Base-by-base conservation (phyloP, 2,113 vertebrate species). In the Sebastes fasciatus region DNA sequence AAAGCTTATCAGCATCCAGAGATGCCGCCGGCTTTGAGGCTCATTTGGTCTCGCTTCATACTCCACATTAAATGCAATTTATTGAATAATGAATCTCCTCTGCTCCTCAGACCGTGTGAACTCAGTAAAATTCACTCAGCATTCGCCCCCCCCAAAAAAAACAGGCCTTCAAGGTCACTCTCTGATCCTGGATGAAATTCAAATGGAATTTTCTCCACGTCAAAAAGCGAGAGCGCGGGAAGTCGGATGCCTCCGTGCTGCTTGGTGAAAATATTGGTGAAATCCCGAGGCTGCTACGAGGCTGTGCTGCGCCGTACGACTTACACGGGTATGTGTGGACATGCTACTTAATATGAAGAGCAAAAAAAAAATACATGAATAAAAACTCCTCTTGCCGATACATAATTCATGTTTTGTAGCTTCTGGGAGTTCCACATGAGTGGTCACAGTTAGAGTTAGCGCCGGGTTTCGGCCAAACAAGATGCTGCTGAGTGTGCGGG, bases 381-480 rank as follows among this genome's bases (percentile, higher is more conserved):
- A 91, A 89, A 88, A 91, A 71, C 40, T 62, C 64, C 43, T 74
- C 84, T 63, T 13, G 82, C 72, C 70, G 75, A 84, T 95, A 70
- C 87, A 95, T 94, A 90, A 95, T 95, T 94, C 91, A 95, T 90
- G 64, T 71, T 80, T 79, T 89, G 89, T 89, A 90, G 92, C 92
- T 93, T 86, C 86, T 79, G 72, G 90, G 83, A 74, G 89, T 94
- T 94, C 87, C 93, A 92, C 92, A 88, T 87, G 93, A 95, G 91
- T 73, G 92, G 86, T 69, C 85, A 81, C 86, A 79, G 90, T 89
- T 92, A 80, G 85, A 90, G 86, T 55, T 58, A 91, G 89, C 77
- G 70, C 74, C 63, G 13, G 83, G 82, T 81, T 90, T 86, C 52
- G 63, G 76, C 87, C 79, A 90, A 94, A 93, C 89, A 92, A 91